phyloP scores from a whole-genome alignment of 1,140 invertebrate species.

The Asobara japonica region DNA sequence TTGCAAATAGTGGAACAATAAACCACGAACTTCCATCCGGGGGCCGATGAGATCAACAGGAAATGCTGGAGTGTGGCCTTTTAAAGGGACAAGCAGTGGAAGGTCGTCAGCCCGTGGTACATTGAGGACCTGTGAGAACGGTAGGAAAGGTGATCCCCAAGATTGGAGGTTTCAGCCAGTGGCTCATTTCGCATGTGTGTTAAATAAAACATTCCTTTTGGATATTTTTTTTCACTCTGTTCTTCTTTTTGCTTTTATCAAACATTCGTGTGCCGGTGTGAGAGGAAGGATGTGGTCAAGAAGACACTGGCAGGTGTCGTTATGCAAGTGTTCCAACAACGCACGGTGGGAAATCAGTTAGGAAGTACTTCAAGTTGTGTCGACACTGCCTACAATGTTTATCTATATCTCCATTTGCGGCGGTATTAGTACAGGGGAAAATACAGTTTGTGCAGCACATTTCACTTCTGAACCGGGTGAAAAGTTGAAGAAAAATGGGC shows the following conservation, averaged over 20 bases:
- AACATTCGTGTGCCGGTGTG: slow-evolving; percentile 7
- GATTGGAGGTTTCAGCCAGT: slow-evolving; percentile 32
- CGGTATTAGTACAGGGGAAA: not conserved
- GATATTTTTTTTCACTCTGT: not conserved
- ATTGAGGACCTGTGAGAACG: slow-evolving; percentile 56
- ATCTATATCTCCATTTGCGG: not conserved
- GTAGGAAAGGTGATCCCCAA: slow-evolving; percentile 52
- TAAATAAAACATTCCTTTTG: not conserved
- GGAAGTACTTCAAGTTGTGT: slow-evolving; percentile 16
- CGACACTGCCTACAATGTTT: not conserved
- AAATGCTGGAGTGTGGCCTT: slow-evolving; percentile 25
- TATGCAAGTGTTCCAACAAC: slow-evolving; percentile 28
- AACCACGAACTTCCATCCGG: slow-evolving; percentile 34
- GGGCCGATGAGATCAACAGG: slow-evolving; percentile 11
- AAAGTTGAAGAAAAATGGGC: not conserved
- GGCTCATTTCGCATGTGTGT: slow-evolving; percentile 22
- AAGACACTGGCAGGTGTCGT: slow-evolving; percentile 36
- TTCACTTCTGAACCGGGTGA: not conserved
- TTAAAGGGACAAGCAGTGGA: slow-evolving; percentile 49
- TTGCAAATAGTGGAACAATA: not conserved
- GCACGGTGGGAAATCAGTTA: slow-evolving; percentile 35
- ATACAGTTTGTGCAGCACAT: not conserved
- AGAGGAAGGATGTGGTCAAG: slow-evolving; percentile 56
- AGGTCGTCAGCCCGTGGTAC: slow-evolving; percentile 50
- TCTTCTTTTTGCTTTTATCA: not conserved